phyloP scores from a whole-genome alignment of 2,888 invertebrate species.

The Brachyptera putata region DNA sequence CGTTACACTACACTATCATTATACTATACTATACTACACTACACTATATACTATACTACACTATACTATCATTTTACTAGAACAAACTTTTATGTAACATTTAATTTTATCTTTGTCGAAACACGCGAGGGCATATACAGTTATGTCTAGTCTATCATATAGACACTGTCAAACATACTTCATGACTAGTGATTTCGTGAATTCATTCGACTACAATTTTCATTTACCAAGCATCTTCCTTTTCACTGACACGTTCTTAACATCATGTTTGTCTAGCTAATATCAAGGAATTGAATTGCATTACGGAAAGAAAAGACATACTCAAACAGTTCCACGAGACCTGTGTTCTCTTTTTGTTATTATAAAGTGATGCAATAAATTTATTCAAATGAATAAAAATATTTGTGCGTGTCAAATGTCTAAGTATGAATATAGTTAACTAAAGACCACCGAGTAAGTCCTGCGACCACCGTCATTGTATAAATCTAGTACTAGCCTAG shows the following conservation, averaged over 20 bases:
- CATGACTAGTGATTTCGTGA: neutral
- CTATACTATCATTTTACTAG: too few relatives aligned
- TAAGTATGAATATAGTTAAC: neutral
- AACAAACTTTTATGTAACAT: too few relatives aligned
- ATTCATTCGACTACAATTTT: neutral
- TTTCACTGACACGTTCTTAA: too few relatives aligned
- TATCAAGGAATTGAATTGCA: neutral
- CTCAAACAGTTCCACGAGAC: slow-evolving; percentile 14
- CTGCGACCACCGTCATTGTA: neutral
- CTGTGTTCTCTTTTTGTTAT: too few relatives aligned
- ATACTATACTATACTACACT: too few relatives aligned
- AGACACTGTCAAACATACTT: too few relatives aligned
- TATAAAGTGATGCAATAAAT: slow-evolving; percentile 16
- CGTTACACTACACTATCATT: too few relatives aligned
- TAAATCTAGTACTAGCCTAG: neutral
- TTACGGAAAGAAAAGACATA: neutral
- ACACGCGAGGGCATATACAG: too few relatives aligned
- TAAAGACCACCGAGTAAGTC: slow-evolving; percentile 11
- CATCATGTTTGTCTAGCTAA: too few relatives aligned
- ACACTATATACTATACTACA: too few relatives aligned
- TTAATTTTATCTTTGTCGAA: too few relatives aligned
- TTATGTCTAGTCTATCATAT: too few relatives aligned
- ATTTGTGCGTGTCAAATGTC: slow-evolving; percentile 20
- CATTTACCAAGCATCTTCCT: neutral
- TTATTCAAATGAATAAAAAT: slow-evolving; percentile 21